phyloP scores from a whole-genome alignment of 2,888 invertebrate species.

The Leptopterna dolabrata region DNA sequence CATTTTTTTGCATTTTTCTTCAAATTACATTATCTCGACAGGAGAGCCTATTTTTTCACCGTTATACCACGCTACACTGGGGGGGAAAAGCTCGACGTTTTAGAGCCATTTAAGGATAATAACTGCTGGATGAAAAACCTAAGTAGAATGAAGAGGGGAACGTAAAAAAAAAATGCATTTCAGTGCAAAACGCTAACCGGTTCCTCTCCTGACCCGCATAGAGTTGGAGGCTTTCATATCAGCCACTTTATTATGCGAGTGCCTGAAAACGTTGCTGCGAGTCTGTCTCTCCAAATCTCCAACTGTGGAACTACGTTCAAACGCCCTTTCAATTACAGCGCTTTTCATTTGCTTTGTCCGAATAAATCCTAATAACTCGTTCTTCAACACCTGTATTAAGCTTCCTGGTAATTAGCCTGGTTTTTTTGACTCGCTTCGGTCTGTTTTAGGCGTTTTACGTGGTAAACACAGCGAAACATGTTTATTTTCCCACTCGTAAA shows the following conservation, averaged over 20 bases:
- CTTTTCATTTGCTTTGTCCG: neutral
- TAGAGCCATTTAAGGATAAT: conserved; percentile 11
- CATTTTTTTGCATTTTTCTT: neutral
- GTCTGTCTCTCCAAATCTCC: neutral
- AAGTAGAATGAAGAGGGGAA: neutral
- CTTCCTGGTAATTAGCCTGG: neutral
- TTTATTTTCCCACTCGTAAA: too few species aligned
- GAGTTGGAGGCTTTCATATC: neutral
- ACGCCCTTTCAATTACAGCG: neutral
- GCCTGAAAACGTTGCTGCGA: neutral
- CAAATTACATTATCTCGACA: neutral
- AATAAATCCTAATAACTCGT: neutral
- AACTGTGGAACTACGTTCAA: neutral
- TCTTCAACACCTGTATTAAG: neutral
- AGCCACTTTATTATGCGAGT: neutral
- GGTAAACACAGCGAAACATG: too few species aligned
- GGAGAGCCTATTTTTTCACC: neutral
- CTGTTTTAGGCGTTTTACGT: too few species aligned
- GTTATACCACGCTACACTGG: neutral
- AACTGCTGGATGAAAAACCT: neutral
- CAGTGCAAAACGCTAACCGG: neutral
- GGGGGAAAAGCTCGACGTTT: neutral
- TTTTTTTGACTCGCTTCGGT: neutral
- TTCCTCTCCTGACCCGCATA: neutral
- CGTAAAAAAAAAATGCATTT: neutral